These are phyloP conservation scores for Limnothrissa miodon DNA, from an alignment of 2,113 vertebrate genomes.

Conservation along the genomic window DNA sequence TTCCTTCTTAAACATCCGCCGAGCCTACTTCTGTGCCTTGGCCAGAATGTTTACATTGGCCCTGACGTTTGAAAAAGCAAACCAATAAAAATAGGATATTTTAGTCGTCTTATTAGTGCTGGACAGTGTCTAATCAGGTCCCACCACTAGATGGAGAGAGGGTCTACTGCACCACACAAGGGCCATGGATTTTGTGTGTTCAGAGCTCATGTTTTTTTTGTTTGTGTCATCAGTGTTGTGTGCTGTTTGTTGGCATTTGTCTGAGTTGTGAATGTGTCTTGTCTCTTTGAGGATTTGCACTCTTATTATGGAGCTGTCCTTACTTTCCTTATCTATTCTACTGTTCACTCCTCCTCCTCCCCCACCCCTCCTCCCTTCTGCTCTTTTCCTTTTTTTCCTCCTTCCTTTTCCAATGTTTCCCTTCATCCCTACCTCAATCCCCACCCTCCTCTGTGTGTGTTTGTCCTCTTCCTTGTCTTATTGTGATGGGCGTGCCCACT, in stretches of 20 bases:
- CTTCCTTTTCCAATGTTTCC: conserved; percentile 37
- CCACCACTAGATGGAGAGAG: background rate
- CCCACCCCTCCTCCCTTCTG: background rate
- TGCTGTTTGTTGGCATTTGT: conserved; percentile 43
- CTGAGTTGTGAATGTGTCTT: conserved; percentile 41
- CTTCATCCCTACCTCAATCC: conserved; percentile 9
- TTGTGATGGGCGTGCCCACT: conserved; percentile 71
- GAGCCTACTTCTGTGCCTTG: too few species aligned
- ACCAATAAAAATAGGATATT: too few species aligned
- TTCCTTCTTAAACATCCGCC: too few species aligned
- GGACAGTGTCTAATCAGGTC: background rate
- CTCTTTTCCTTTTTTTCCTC: conserved; percentile 27
- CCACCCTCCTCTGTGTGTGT: conserved; percentile 27
- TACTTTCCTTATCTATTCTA: conserved; percentile 49
- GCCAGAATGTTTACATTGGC: too few species aligned
- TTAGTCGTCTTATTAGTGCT: background rate
- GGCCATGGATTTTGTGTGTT: conserved; percentile 46
- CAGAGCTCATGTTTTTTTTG: background rate
- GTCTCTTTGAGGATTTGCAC: conserved; percentile 47
- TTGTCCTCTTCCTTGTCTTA: conserved; percentile 59
- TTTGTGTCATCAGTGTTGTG: conserved; percentile 52
- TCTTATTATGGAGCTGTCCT: conserved; percentile 27
- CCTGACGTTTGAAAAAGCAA: too few species aligned
- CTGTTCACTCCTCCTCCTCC: conserved; percentile 24
- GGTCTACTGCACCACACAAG: conserved; percentile 36